Evolutionary conservation across 2,113 vertebrate genomes (phyloP), one percentile per base, ranked within the genome.

Genomic region (Pyrgilauda ruficollis): DNA sequence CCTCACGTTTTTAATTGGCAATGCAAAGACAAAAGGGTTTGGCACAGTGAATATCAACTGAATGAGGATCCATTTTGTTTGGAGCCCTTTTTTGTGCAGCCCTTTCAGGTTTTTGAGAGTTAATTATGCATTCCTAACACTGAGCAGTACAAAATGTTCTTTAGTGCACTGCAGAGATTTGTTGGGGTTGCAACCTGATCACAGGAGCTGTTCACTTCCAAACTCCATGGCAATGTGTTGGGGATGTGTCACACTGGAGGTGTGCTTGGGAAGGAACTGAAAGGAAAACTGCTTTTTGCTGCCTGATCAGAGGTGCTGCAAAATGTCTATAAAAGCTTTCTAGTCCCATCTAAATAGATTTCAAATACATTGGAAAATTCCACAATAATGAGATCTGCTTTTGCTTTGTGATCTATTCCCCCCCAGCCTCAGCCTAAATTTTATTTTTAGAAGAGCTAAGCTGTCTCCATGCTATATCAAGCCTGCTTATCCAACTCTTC

Each of bases 401-500:
- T 69, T 68, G 56, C 13, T 39, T 43, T 83, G 2, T 44, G 30
- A 87, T 18, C 15, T 68, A 26, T 75, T 62, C 27, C 23, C 41
- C 58, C 7, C 3, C 55, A 93, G 35, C 58, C 9, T 3, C 55
- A 93, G 37, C 9, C 8, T 28, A 70, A 61, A 50, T 28, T 35
- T 82, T 95, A 84, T 84, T 94, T 95, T 96, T 58, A 90, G 84
- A 72, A 72, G 47, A 84, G 5, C 39, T 72, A 84, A 62, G 31
- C 26, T 82, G 11, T 55, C 50, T 44, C 37, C 23, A 37, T 5
- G 5, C 21, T 88, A 0, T 44, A 78, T 24, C 55, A 90, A 87
- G 22, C n/a, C 70, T 92, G 7, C 18, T 84, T 37, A 50, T 70
- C 73, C 56, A 75, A 49, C 37, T 88, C 52, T 79, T 69, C 58